Conservation (phyloP, 2,113 vertebrate species). For the Syngnathoides biaculeatus region DNA sequence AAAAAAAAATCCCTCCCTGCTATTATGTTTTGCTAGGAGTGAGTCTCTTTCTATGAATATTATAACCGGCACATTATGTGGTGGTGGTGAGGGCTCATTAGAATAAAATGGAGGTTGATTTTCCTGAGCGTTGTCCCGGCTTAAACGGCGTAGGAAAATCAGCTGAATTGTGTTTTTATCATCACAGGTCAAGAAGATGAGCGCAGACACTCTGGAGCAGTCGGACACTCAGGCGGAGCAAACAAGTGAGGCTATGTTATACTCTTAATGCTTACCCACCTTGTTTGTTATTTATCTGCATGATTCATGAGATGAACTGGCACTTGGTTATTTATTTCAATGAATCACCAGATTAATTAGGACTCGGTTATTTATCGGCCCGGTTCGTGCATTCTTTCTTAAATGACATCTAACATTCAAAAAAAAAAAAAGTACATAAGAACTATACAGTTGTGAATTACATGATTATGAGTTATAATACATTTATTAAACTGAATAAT, state of each 20-base stretch:
- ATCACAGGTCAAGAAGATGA: slow-evolving; percentile 93
- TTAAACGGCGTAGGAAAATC: slow-evolving; percentile 87
- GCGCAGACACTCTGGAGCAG: slow-evolving; percentile 82
- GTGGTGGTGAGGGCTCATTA: slow-evolving; percentile 72
- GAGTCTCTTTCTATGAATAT: slow-evolving; percentile 77
- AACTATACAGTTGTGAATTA: too few relatives aligned
- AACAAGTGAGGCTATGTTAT: slow-evolving; percentile 78
- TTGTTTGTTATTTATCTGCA: slow-evolving; percentile 5
- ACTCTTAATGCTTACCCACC: neutral
- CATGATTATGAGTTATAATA: neutral
- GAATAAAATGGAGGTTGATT: slow-evolving; percentile 85
- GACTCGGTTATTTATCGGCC: neutral
- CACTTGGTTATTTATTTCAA: neutral
- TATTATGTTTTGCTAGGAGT: neutral
- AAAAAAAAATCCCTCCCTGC: neutral
- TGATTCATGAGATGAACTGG: neutral
- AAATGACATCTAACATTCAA: neutral
- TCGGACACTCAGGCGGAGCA: slow-evolving; percentile 75
- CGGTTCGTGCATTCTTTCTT: neutral
- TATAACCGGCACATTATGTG: slow-evolving; percentile 69
- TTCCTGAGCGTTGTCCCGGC: slow-evolving; percentile 76
- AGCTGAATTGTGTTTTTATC: slow-evolving; percentile 76
- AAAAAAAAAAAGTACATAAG: neutral
- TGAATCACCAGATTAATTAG: neutral
- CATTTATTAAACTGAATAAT: neutral